phyloP scores from a whole-genome alignment of 1,140 invertebrate species.

The Epicauta chinensis region DNA sequence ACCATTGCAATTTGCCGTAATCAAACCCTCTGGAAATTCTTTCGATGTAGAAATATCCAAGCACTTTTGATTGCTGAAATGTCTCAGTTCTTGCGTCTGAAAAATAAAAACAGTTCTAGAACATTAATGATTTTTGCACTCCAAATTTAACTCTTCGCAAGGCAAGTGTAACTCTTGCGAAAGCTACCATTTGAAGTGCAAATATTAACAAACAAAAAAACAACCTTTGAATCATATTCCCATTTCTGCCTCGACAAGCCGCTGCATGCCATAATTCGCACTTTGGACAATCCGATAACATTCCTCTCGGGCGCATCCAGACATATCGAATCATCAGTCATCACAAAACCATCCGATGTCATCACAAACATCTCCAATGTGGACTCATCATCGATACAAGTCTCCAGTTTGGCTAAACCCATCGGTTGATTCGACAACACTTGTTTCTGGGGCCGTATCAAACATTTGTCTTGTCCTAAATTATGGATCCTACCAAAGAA shows the following conservation, averaged over 20 bases:
- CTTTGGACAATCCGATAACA: constrained; percentile 47
- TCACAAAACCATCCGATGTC: constrained; percentile 56
- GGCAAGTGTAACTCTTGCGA: no score
- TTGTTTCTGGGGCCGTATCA: constrained; percentile 53
- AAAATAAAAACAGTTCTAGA: constrained; percentile 35
- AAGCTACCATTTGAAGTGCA: no score
- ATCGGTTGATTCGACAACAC: constrained; percentile 53
- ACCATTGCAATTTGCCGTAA: constrained; percentile 47
- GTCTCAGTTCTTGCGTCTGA: constrained; percentile 47
- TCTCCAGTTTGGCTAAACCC: constrained; percentile 54
- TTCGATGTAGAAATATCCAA: constrained; percentile 43
- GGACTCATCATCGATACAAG: constrained; percentile 46
- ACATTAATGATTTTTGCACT: no score
- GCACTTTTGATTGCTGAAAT: constrained; percentile 50
- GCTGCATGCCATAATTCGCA: constrained; percentile 61
- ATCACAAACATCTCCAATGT: constrained; percentile 71
- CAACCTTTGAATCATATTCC: constrained; percentile 52
- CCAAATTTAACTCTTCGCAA: no score
- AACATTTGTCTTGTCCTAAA: constrained; percentile 49
- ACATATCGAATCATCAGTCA: constrained; percentile 69
- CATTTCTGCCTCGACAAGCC: constrained; percentile 57
- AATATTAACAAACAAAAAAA: no score
- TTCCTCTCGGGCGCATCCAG: constrained; percentile 58
- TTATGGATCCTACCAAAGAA: constrained; percentile 72
- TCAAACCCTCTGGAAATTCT: constrained; percentile 42